Percentiles rank a stretch among this genome's conserved stretches.
phyloP scores from a whole-genome alignment of 2,797 vertebrate species.

The Phoebastria nigripes region DNA sequence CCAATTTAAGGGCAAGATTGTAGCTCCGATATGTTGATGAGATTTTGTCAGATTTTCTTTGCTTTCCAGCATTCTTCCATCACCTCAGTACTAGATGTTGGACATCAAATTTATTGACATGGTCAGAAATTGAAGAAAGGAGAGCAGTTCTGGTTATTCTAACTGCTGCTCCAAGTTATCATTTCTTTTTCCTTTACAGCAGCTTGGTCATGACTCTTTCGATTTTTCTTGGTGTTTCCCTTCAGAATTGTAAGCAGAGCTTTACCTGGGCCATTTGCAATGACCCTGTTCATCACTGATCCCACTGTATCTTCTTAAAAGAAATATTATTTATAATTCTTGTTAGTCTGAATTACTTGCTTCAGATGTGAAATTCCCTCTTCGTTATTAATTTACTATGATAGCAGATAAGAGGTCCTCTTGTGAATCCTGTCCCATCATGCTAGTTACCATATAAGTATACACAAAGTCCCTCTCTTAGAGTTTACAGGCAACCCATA shows the following conservation, averaged over 20 bases:
- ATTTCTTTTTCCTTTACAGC: not conserved
- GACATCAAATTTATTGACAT: not conserved
- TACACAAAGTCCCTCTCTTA: not conserved
- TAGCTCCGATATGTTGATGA: not conserved
- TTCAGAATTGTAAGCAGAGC: not conserved
- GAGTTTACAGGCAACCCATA: not conserved
- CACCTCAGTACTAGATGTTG: not conserved
- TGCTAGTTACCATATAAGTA: not conserved
- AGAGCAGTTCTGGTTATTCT: not conserved
- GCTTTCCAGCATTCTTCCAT: not conserved
- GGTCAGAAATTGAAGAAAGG: not conserved
- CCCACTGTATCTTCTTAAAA: not conserved
- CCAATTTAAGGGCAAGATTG: slow-evolving; percentile 13
- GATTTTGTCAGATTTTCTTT: slow-evolving; percentile 5
- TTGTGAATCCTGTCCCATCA: not conserved
- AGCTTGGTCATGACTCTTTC: not conserved
- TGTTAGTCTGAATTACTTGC: not conserved
- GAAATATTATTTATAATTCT: not conserved
- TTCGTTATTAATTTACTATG: not conserved
- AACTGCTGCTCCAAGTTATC: not conserved
- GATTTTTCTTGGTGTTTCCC: not conserved
- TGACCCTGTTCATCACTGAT: not conserved
- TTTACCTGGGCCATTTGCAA: not conserved
- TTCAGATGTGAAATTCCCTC: not conserved
- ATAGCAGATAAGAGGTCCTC: not conserved